Evolutionary conservation across 2,797 vertebrate species (phyloP), one percentile per base, ranked within the genome.

Genomic region (Hypotaenidia philippensis): DNA sequence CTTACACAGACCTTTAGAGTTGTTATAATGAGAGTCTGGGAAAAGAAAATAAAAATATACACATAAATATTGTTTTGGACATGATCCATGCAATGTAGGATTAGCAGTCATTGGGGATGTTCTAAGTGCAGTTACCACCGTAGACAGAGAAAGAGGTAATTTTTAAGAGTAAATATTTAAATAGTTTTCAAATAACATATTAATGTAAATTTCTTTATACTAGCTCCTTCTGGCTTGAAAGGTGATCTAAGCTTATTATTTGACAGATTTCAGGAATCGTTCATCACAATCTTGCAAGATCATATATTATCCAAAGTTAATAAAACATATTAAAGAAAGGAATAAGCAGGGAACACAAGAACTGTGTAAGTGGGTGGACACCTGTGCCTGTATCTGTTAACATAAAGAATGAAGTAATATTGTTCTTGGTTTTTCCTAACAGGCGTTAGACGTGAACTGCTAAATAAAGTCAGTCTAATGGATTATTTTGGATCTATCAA

Each of bases 341-440:
- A 26, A 45, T 25, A 65, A 79, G 21, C 56, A 71, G 53, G 76
- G 53, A 69, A 56, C 1, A 1, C 31, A 50, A 60, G 53, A 83
- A 56, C 45, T 15, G 8, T 12, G 18, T 31, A 40, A 47, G 65
- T 1, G 1, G 8, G 29, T 32, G 20, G 47, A 34, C 2, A 5
- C 38, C 23, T 10, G 7, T 6, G 5, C 32, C 21, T 1, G 0
- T 27, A 19, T 6, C 14, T 29, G 20, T 32, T 52, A 50, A 70
- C 23, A 34, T 22, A 44, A 69, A 69, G 12, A 60, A 36, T 61
- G 34, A 60, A 26, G 38, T 71, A 65, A 38, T 13, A 36, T 8
- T 32, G 2, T 34, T 89, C 86, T 55, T 8, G 31, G 18, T 53
- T 49, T 63, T 59, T 74, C 34, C 29, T 59, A 59, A 68, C 29